phyloP scores from a whole-genome alignment of 2,113 vertebrate genomes.

The Plecturocebus donacophilus region DNA sequence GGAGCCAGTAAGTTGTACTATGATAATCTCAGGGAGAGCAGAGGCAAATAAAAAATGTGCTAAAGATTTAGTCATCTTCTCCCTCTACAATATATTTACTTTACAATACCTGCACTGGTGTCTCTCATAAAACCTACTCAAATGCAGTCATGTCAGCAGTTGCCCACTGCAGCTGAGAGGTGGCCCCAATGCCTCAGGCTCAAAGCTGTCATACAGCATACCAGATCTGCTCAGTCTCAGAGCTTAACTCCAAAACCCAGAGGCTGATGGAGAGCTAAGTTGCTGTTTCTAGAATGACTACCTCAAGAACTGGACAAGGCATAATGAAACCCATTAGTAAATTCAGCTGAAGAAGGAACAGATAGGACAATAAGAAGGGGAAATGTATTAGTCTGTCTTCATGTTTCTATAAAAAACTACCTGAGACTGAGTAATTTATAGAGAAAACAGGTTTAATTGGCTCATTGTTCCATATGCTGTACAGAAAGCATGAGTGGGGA shows the following conservation, averaged over 20 bases:
- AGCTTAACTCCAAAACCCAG: neutral
- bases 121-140: neutral
- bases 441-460: too few relatives aligned
- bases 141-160: too few relatives aligned
- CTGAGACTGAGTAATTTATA: too few relatives aligned
- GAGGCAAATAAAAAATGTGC: neutral
- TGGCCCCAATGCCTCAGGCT: accelerated
- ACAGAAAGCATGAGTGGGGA: too few relatives aligned
- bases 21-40: neutral
- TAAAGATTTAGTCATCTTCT: neutral
- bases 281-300: neutral
- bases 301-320: neutral
- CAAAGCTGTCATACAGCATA: too few relatives aligned
- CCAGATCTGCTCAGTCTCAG: too few relatives aligned
- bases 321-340: neutral
- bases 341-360: neutral
- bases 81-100: neutral
- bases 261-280: neutral
- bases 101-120: neutral
- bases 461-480: too few relatives aligned
- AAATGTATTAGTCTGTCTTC: too few relatives aligned
- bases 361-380: neutral
- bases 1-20: neutral
- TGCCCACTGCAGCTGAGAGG: accelerated
- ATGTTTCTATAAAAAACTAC: too few relatives aligned